phyloP scores from a whole-genome alignment of 2,888 invertebrate species.

The Cephonodes hylas region DNA sequence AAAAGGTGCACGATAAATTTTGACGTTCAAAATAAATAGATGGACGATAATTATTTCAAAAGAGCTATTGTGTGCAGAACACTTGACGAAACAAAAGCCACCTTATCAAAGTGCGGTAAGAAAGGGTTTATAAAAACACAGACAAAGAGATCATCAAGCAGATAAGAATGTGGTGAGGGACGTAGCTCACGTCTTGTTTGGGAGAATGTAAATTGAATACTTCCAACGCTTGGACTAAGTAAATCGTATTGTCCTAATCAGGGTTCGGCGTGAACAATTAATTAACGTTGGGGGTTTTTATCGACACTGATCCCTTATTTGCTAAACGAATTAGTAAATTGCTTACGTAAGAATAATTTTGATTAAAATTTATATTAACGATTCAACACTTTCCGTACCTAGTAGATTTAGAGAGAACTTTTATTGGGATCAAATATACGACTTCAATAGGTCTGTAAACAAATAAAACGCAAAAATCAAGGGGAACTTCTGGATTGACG shows the following conservation, averaged over 20 bases:
- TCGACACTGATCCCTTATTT: conserved; percentile 22
- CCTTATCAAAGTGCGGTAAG: not conserved
- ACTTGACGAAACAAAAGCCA: conserved; percentile 1
- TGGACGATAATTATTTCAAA: not conserved
- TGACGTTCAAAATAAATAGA: not conserved
- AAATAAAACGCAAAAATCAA: not conserved
- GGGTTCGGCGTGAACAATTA: conserved; percentile 29
- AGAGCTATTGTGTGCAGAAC: not conserved
- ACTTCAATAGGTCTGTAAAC: not conserved
- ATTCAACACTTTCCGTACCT: not conserved
- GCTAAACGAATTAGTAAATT: conserved; percentile 5
- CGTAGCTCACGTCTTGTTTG: conserved; percentile 15
- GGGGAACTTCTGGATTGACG: not conserved
- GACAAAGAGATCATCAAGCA: not conserved
- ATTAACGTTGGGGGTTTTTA: conserved; percentile 40
- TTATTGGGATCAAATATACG: not conserved
- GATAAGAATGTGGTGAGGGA: not conserved
- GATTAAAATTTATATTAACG: not conserved
- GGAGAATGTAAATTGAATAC: conserved; percentile 27
- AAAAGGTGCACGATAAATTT: not conserved
- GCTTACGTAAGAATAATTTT: not conserved
- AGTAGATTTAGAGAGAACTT: not conserved
- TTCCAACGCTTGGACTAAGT: conserved; percentile 4
- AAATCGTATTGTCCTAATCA: conserved; percentile 20
- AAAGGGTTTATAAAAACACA: conserved; percentile 5